Conservation (phyloP, 2,888 invertebrate genomes). For the Carpatolechia fugitivella region DNA sequence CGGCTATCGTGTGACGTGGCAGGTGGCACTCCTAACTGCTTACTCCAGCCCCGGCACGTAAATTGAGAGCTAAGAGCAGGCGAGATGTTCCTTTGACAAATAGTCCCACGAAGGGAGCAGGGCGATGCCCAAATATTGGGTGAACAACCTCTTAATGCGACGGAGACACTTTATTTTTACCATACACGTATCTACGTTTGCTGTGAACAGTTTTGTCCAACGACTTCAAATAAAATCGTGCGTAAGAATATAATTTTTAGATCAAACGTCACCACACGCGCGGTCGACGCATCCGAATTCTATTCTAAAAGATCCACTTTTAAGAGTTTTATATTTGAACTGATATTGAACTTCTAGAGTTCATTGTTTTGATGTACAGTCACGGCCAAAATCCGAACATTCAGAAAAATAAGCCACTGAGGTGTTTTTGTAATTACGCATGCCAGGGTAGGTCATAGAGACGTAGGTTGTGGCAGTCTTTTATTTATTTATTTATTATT, state of each 20-base stretch:
- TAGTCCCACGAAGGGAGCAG: constrained; percentile 55
- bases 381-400: background rate
- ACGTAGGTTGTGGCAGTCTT: no score
- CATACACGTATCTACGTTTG: constrained; percentile 48
- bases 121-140: constrained; percentile 74
- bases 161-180: constrained; percentile 78
- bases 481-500: no score
- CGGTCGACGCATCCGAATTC: constrained; percentile 3
- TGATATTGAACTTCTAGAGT: constrained; percentile 11
- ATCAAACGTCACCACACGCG: constrained; percentile 27
- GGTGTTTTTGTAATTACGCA: no score
- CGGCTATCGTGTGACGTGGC: constrained; percentile 33
- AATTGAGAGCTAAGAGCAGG: constrained; percentile 45
- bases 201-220: constrained; percentile 31
- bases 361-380: background rate
- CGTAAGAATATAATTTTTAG: constrained; percentile 30
- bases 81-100: constrained; percentile 66
- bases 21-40: constrained; percentile 46
- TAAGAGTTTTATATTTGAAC: background rate
- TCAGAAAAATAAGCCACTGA: no score
- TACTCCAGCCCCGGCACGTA: constrained; percentile 28
- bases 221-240: constrained; percentile 20
- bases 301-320: background rate
- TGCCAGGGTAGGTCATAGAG: no score
- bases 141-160: constrained; percentile 76